A percentile compares a stretch with the other conserved stretches of the same genome.
Conservation (phyloP, 2,888 invertebrate genomes). For the Drosophila meridiana region DNA sequence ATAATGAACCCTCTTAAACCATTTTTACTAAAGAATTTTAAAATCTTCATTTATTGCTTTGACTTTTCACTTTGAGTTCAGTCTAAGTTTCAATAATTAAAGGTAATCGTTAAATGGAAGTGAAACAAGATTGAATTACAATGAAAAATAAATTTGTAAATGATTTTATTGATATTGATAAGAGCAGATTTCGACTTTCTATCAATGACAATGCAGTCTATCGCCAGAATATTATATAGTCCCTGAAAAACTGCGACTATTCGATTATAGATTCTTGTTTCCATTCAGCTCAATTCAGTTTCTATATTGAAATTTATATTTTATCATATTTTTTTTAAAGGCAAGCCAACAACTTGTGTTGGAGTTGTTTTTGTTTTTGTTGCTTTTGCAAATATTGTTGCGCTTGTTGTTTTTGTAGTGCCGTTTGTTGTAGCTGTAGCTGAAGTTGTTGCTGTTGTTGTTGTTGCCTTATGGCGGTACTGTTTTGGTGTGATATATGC, state of each 20-base stretch:
- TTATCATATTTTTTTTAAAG: slow-evolving; percentile 26
- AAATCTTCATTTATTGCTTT: no score
- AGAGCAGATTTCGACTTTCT: neutral
- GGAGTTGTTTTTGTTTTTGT: slow-evolving; percentile 20
- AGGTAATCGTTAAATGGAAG: no score
- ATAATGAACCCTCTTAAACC: no score
- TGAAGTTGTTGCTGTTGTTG: slow-evolving; percentile 14
- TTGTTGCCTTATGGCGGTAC: slow-evolving; percentile 47
- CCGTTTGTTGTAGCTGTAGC: slow-evolving; percentile 17
- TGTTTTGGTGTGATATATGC: slow-evolving; percentile 64
- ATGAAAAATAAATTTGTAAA: no score
- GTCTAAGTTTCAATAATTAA: no score
- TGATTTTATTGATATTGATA: no score
- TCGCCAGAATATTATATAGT: no score
- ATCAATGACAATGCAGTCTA: no score
- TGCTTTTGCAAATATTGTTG: slow-evolving; percentile 37
- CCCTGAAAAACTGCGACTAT: no score
- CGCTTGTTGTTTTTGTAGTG: slow-evolving; percentile 2
- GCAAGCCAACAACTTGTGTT: slow-evolving; percentile 42
- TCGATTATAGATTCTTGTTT: neutral
- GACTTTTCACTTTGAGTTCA: no score
- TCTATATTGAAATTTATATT: slow-evolving; percentile 39
- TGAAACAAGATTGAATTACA: no score
- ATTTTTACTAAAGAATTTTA: neutral
- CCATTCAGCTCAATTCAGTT: neutral